A percentile compares a stretch with the other conserved stretches of the same genome.
phyloP scores from a whole-genome alignment of 2,797 vertebrate genomes.

The Hozukius guyotensis region DNA sequence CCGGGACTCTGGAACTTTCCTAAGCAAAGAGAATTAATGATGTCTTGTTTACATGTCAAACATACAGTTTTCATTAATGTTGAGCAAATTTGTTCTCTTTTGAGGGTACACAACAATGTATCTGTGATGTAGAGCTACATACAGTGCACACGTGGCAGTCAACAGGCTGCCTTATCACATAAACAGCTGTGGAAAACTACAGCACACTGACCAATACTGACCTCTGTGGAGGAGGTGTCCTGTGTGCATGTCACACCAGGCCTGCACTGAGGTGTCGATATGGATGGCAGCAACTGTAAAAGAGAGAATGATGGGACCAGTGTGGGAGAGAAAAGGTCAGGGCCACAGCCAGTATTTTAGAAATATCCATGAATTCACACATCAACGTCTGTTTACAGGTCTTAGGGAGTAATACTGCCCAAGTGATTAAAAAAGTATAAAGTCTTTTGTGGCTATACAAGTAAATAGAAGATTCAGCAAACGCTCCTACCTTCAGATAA shows the following conservation, averaged over 20 bases:
- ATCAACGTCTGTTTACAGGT: too few species aligned
- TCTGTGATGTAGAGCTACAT: background rate
- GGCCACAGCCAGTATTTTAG: background rate
- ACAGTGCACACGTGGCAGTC: background rate
- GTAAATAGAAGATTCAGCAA: too few species aligned
- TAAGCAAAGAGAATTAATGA: slow-evolving; percentile 48
- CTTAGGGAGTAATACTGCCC: too few species aligned
- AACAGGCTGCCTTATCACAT: background rate
- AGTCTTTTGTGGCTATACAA: too few species aligned
- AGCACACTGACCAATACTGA: slow-evolving; percentile 62
- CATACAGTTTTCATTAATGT: slow-evolving; percentile 36
- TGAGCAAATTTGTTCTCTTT: slow-evolving; percentile 29
- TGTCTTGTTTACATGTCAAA: slow-evolving; percentile 35
- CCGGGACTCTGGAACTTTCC: slow-evolving; percentile 45
- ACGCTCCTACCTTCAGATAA: too few species aligned
- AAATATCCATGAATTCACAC: background rate
- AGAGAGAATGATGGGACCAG: background rate
- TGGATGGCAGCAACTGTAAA: background rate
- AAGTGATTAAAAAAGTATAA: too few species aligned
- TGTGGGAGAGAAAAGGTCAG: background rate
- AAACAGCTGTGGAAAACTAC: slow-evolving; percentile 54
- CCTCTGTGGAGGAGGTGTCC: slow-evolving; percentile 20
- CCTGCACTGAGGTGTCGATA: background rate
- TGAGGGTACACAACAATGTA: slow-evolving; percentile 12
- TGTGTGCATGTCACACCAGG: background rate